Conservation (phyloP, 2,797 vertebrate species). For the Pangasius djambal region DNA sequence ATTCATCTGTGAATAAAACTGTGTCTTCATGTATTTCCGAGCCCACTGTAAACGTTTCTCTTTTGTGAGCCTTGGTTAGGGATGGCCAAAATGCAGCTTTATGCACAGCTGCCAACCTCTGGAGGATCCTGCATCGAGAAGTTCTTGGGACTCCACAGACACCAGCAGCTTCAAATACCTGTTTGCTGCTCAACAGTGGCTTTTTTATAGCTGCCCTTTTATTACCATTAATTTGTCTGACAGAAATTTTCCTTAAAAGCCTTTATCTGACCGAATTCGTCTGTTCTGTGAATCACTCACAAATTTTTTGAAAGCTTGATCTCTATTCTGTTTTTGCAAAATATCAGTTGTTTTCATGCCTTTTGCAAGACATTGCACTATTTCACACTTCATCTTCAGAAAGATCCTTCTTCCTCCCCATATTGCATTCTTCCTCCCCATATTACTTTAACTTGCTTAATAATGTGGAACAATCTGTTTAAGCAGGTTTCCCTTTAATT, state of each 20-base stretch:
- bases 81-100: slow-evolving; percentile 27
- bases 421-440: no score
- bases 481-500: neutral
- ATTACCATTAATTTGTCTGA: slow-evolving; percentile 6
- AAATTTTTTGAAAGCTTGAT: slow-evolving; percentile 32
- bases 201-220: slow-evolving; percentile 42
- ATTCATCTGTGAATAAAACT: neutral
- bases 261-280: slow-evolving; percentile 29
- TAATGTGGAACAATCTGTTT: neutral
- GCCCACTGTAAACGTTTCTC: slow-evolving; percentile 14
- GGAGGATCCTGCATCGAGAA: slow-evolving; percentile 16
- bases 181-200: slow-evolving; percentile 26
- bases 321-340: neutral
- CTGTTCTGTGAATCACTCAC: slow-evolving; percentile 26
- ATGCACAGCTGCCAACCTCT: slow-evolving; percentile 19
- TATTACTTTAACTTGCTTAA: no score
- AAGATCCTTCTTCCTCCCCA: neutral
- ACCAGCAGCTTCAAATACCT: slow-evolving; percentile 29
- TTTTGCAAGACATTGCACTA: neutral
- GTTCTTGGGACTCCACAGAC: slow-evolving; percentile 22
- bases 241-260: slow-evolving; percentile 26
- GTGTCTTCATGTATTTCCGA: neutral
- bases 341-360: slow-evolving; percentile 30
- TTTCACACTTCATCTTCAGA: neutral
- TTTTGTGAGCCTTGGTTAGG: slow-evolving; percentile 30